Conservation (phyloP, 2,888 invertebrate genomes). For the Automeris io region DNA sequence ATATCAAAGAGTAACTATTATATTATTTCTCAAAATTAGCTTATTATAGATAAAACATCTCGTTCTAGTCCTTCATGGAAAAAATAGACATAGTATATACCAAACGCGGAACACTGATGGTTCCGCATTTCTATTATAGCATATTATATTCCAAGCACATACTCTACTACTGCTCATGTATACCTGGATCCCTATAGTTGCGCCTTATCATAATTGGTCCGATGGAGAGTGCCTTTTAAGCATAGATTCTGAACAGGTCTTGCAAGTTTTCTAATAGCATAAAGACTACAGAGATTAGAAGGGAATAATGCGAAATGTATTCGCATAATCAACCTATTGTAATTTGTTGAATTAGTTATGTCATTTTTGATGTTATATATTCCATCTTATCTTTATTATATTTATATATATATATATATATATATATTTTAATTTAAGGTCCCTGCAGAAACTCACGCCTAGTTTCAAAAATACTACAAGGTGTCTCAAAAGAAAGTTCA, state of each 20-base stretch:
- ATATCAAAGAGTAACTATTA: slow-evolving; percentile 11
- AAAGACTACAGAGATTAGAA: background rate
- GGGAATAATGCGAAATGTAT: background rate
- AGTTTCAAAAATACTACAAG: too few species aligned
- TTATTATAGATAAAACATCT: slow-evolving; percentile 8
- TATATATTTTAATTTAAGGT: too few species aligned
- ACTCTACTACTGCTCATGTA: slow-evolving; percentile 11
- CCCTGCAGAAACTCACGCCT: too few species aligned
- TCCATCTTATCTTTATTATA: too few species aligned
- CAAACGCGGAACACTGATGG: slow-evolving; percentile 32
- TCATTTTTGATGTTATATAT: too few species aligned
- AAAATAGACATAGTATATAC: slow-evolving; percentile 25
- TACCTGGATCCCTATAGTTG: slow-evolving; percentile 4
- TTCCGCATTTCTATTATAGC: slow-evolving; percentile 40
- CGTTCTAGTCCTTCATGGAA: slow-evolving; percentile 28
- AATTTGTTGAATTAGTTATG: too few species aligned
- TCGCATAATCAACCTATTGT: slow-evolving; percentile 9
- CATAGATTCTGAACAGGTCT: slow-evolving; percentile 37
- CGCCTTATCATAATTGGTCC: slow-evolving; percentile 6
- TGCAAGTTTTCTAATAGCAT: slow-evolving; percentile 16
- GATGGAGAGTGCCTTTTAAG: slow-evolving; percentile 25
- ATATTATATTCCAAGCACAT: slow-evolving; percentile 35
- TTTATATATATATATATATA: too few species aligned
- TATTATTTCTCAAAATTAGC: slow-evolving; percentile 12
- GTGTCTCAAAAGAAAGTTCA: too few species aligned